Percentiles rank a stretch among this genome's conserved stretches.
These are phyloP conservation scores for Diceros bicornis DNA, from an alignment of 2,797 vertebrate genomes.

Conservation along the genomic window DNA sequence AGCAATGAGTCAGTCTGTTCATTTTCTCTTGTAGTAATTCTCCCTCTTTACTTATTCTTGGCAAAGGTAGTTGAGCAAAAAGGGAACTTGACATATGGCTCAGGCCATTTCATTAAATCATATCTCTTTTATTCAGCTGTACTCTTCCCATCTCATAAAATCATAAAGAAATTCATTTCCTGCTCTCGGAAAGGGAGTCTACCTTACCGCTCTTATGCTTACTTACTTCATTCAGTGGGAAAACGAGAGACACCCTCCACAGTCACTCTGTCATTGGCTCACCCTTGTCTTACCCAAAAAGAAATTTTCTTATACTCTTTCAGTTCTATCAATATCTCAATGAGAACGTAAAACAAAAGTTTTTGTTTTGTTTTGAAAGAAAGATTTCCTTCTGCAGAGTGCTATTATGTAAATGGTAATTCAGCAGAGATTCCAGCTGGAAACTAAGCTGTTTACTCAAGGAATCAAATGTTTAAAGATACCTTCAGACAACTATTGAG, in stretches of 20 bases:
- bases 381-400: background rate
- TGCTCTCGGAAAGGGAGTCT: background rate
- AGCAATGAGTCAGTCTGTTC: slow-evolving; percentile 64
- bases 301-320: background rate
- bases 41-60: slow-evolving; percentile 66
- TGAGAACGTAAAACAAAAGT: background rate
- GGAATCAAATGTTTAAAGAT: background rate
- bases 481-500: background rate
- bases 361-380: background rate
- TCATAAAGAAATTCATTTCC: background rate
- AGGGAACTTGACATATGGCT: background rate
- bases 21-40: slow-evolving; percentile 41
- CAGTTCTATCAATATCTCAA: background rate
- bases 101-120: background rate
- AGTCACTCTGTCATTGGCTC: background rate
- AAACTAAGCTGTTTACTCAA: background rate
- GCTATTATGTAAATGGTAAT: background rate
- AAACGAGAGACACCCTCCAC: background rate
- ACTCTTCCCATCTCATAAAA: background rate
- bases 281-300: background rate
- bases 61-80: background rate
- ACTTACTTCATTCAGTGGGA: background rate
- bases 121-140: background rate
- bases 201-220: background rate
- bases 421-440: background rate